These are phyloP conservation scores for Anneissia japonica DNA, from an alignment of 35 echinoderm and acorn worm genomes.

Conservation along the genomic window DNA sequence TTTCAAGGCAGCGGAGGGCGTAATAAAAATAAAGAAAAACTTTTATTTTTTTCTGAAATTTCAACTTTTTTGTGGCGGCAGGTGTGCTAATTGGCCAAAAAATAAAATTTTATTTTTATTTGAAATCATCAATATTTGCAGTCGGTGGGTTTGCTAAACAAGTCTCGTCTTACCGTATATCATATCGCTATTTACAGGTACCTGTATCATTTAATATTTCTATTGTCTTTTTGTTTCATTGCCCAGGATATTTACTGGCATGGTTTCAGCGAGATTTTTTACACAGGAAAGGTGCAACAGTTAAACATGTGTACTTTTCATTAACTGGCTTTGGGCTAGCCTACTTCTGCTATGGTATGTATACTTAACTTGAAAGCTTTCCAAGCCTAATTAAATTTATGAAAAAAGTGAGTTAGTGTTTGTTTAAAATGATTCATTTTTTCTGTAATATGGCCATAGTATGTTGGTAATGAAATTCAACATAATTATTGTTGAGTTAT, in stretches of 20 bases:
- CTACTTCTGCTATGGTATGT: constrained; percentile 20
- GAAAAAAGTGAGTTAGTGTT: not conserved
- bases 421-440: not conserved
- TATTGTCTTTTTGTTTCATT: constrained; percentile 8
- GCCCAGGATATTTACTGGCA: constrained; percentile 16
- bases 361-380: not conserved
- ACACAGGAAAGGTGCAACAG: not conserved
- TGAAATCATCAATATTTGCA: too few relatives aligned
- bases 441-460: too few relatives aligned
- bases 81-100: too few relatives aligned
- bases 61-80: too few relatives aligned
- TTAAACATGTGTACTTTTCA: constrained; percentile 10
- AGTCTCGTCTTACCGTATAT: too few relatives aligned
- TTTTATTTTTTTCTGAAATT: too few relatives aligned
- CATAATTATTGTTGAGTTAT: not conserved
- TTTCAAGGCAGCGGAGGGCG: too few relatives aligned
- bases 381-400: not conserved
- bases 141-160: too few relatives aligned
- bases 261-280: not conserved
- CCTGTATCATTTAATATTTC: too few relatives aligned
- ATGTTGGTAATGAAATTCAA: not conserved
- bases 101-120: too few relatives aligned
- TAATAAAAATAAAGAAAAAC: too few relatives aligned
- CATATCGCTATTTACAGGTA: too few relatives aligned
- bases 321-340: not conserved